Percentiles rank a stretch among this genome's conserved stretches.
Conservation (phyloP, 2,113 vertebrate species). For the Trichechus manatus region DNA sequence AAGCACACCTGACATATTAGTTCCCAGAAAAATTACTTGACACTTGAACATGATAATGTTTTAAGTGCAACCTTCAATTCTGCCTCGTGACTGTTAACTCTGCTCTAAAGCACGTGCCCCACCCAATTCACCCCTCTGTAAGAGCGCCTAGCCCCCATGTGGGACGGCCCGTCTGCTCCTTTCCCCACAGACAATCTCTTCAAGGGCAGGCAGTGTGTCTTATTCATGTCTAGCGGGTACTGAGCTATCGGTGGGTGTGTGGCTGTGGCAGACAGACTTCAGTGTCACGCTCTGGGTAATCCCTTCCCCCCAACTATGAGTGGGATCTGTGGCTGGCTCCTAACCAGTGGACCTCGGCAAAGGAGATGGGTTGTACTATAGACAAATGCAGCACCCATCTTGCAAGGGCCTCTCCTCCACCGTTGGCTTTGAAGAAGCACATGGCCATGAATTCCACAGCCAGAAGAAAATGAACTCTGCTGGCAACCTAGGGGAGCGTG, state of each 20-base stretch:
- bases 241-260: too few species aligned
- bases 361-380: accelerated
- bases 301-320: too few species aligned
- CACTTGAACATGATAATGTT: neutral
- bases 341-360: neutral
- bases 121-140: accelerated
- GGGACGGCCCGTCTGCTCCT: neutral
- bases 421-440: neutral
- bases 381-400: accelerated
- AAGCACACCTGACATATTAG: neutral
- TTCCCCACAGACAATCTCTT: neutral
- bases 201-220: neutral
- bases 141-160: accelerated
- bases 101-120: accelerated
- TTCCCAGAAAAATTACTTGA: neutral
- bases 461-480: neutral
- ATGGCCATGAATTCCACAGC: neutral
- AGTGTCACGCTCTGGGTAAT: neutral
- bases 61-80: neutral
- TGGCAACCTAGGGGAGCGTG: neutral
- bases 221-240: neutral
- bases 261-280: neutral
- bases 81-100: neutral
- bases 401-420: neutral
- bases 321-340: neutral